Conservation (phyloP, 2,797 vertebrate genomes). For the Telmatherina bonti region DNA sequence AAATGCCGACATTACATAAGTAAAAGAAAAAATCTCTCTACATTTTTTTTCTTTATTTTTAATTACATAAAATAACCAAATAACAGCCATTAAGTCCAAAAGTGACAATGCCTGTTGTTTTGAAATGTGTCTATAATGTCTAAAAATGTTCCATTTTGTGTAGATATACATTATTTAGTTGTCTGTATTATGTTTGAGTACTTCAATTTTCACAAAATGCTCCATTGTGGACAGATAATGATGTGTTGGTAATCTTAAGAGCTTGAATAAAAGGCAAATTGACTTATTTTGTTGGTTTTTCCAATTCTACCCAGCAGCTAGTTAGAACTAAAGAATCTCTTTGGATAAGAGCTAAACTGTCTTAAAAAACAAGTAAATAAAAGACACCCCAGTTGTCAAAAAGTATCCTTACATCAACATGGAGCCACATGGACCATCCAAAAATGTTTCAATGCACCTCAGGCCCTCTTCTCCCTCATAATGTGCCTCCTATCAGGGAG, state of each 20-base stretch:
- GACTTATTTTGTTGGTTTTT: background rate
- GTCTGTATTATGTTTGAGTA: background rate
- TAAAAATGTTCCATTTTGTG: background rate
- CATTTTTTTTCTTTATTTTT: too few relatives aligned
- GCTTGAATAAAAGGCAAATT: background rate
- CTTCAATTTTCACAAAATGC: background rate
- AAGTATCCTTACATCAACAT: conserved; percentile 71
- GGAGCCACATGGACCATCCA: conserved; percentile 43
- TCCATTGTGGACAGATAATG: background rate
- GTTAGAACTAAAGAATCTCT: background rate
- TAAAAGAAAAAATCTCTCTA: too few relatives aligned
- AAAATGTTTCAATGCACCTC: conserved; percentile 33
- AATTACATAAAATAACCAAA: too few relatives aligned
- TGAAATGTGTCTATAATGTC: background rate
- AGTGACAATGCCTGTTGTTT: background rate
- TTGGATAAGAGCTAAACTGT: background rate
- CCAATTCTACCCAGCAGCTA: background rate
- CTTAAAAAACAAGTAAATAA: background rate
- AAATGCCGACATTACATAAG: background rate
- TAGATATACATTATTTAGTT: background rate
- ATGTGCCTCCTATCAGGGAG: conserved; percentile 11
- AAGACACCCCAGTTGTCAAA: background rate
- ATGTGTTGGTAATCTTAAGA: conserved; percentile 1
- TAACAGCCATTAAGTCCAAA: too few relatives aligned
- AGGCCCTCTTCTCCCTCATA: conserved; percentile 41